Base-by-base conservation (phyloP, 1,140 invertebrate genomes). In the Druon quercuslanigerum region DNA sequence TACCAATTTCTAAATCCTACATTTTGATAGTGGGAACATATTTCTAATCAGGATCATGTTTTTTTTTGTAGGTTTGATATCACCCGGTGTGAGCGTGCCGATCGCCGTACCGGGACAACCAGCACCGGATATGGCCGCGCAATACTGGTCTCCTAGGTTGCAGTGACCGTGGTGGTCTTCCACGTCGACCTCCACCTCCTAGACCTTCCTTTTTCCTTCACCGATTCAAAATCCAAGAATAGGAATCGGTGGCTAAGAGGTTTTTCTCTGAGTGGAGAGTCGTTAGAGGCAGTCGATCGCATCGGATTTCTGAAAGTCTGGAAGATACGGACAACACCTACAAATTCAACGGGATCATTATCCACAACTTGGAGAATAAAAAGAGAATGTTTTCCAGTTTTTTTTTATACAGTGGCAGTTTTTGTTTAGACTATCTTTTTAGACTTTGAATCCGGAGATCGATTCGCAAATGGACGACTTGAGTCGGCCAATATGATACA, bases 11-110 rank as follows among this genome's bases (percentile, higher is more conserved):
- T 46, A 46, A 46, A 9, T 46, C 40, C 7, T 46, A 46, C 40
- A 46, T 46, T 46, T 9, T 46, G 40, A 46, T 46, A 46, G 40
- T 9, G 5, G 6, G 40, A 46, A 8, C 9, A 46, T 5, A 0
- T 46, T 46, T 11, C 40, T 46, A 46, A 46, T 9, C 40, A 66
- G 40, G 8, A 40, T n/a, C 5, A n/a, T 66, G 2, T 66, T 33
- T 51, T 20, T 81, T 90, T 9, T 25, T 25, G 20, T 88, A 94
- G 94, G 94, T 85, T 89, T 95, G 73, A 95, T 95, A 86, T 95
- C 94, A 14, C 94, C 94, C 12, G 94, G 94, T 40, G 93, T 95
- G n/a, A 95, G 94, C 54, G 94, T 95, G 3, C 94, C 94, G 11
- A 93, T 95, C 50, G 94, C 94, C 82, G 94, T 95, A 66, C 94